Percentiles rank a stretch among this genome's conserved stretches.
Evolutionary conservation across 2,797 vertebrate genomes (phyloP).

Genomic region (Vireo griseus): DNA sequence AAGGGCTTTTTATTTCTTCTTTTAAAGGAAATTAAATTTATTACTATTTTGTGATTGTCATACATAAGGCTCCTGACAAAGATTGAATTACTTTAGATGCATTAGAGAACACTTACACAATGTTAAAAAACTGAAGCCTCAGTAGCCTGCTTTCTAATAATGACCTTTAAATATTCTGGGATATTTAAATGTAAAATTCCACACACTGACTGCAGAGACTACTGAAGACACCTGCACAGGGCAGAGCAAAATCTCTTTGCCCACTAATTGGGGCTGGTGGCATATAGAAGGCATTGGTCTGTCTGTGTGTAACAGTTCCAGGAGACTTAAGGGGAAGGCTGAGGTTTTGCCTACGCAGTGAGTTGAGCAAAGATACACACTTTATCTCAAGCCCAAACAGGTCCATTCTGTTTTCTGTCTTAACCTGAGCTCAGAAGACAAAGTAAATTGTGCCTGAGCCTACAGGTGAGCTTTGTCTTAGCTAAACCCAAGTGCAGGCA

Average conservation of each 20-base stretch:
- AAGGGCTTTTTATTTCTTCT: neutral
- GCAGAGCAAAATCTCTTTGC: neutral
- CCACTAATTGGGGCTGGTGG: neutral
- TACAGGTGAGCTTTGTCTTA: neutral
- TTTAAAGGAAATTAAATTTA: neutral
- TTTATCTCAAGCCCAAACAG: neutral
- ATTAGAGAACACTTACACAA: neutral
- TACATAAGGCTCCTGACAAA: neutral
- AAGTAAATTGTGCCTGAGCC: neutral
- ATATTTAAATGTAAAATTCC: neutral
- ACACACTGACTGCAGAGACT: neutral
- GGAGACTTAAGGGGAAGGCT: neutral
- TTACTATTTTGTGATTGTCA: neutral
- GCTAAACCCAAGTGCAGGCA: neutral
- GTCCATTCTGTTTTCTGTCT: neutral
- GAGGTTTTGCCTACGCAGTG: neutral
- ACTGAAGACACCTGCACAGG: neutral
- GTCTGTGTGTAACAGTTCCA: neutral
- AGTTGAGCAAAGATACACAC: neutral
- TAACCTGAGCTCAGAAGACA: neutral
- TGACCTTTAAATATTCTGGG: neutral
- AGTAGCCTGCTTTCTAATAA: neutral
- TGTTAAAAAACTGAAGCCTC: neutral
- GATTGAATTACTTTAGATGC: neutral
- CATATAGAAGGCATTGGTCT: neutral